These are phyloP conservation scores for Hymenochirus boettgeri DNA, from an alignment of 2,113 vertebrate genomes.

Conservation along the genomic window DNA sequence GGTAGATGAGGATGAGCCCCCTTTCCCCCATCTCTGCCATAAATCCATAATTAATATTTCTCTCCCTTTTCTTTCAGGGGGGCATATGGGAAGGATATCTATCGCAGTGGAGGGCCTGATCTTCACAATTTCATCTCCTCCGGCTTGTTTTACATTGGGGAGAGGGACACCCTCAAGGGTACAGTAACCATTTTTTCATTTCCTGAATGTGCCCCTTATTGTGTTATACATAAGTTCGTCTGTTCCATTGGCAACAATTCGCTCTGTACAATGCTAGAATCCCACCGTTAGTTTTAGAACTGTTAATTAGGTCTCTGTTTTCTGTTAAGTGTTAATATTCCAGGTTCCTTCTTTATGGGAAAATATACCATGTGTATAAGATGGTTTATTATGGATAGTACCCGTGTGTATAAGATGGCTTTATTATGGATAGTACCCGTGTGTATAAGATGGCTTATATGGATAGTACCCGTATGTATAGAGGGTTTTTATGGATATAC, in stretches of 20 bases:
- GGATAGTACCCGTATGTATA: no score
- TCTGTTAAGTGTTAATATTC: neutral
- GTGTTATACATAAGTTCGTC: slow-evolving; percentile 1
- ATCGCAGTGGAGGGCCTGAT: slow-evolving; percentile 87
- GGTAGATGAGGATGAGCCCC: no score
- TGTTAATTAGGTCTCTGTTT: neutral
- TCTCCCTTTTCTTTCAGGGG: slow-evolving; percentile 55
- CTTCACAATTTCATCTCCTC: slow-evolving; percentile 98
- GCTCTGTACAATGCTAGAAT: neutral
- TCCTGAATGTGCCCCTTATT: slow-evolving; percentile 18
- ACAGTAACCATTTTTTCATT: slow-evolving; percentile 75
- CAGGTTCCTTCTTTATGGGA: neutral
- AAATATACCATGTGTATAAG: neutral
- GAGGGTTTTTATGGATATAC: no score
- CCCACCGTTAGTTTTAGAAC: neutral
- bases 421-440: no score
- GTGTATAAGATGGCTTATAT: no score
- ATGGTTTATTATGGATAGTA: neutral
- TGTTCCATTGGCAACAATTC: slow-evolving; percentile 10
- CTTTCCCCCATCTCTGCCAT: neutral
- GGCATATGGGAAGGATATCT: slow-evolving; percentile 89
- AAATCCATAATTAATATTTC: no score
- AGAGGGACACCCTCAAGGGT: slow-evolving; percentile 96
- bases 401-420: no score
- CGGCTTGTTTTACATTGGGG: slow-evolving; percentile 94